Evolutionary conservation across 2,113 vertebrate genomes (phyloP).

Genomic region (Phocoena phocoena): DNA sequence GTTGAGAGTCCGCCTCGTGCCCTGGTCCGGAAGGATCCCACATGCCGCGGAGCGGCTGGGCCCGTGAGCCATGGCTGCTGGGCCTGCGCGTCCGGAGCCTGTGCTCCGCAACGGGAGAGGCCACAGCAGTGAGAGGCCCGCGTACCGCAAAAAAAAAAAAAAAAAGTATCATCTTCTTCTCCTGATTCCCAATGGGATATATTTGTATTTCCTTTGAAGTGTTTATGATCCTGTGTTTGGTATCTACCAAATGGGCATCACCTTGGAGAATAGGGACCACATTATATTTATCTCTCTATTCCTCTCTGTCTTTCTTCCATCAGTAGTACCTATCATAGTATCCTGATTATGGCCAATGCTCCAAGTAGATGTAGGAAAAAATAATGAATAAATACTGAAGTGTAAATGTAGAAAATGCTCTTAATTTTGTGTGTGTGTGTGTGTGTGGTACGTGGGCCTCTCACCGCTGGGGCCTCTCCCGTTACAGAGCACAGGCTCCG

Average conservation of each 20-base stretch:
- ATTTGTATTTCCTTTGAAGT: neutral
- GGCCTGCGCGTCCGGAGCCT: too few species aligned
- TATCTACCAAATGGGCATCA: rapidly evolving
- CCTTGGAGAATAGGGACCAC: neutral
- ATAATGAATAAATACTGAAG: neutral
- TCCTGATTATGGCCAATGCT: neutral
- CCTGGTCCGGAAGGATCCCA: too few species aligned
- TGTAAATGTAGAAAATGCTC: neutral
- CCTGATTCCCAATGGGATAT: neutral
- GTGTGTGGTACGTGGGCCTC: too few species aligned
- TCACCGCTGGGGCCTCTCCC: too few species aligned
- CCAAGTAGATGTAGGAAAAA: neutral
- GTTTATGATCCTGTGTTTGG: neutral
- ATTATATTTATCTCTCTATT: neutral
- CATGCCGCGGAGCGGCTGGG: too few species aligned
- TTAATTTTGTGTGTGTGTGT: neutral
- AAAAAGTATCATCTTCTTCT: neutral
- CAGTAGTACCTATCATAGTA: rapidly evolving
- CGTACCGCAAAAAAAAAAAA: too few species aligned
- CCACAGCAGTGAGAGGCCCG: too few species aligned
- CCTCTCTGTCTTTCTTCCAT: neutral
- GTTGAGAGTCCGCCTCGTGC: too few species aligned
- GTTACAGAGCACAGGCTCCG: too few species aligned
- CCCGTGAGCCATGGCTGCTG: too few species aligned
- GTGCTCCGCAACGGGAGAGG: too few species aligned